These are phyloP conservation scores for Junonia oenone DNA, from an alignment of 2,888 invertebrate genomes.

Conservation along the genomic window DNA sequence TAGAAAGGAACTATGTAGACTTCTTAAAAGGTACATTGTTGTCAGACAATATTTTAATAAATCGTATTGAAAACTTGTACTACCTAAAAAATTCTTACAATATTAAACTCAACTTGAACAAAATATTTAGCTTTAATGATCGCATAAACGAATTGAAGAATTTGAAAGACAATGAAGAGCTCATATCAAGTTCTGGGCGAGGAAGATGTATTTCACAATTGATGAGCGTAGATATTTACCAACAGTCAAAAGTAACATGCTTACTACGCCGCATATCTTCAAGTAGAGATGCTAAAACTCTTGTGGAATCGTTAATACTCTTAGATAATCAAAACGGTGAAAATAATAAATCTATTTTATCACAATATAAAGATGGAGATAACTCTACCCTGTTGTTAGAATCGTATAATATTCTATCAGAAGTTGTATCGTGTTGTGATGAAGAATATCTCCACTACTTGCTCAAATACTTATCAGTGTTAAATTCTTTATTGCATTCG, in stretches of 20 bases:
- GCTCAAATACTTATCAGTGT: conserved; percentile 45
- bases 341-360: conserved; percentile 38
- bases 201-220: conserved; percentile 49
- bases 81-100: conserved; percentile 62
- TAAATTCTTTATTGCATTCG: conserved; percentile 56
- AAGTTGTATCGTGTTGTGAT: conserved; percentile 49
- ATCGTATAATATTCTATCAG: conserved; percentile 50
- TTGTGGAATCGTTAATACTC: conserved; percentile 52
- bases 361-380: conserved; percentile 50
- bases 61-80: conserved; percentile 56
- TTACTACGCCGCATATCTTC: conserved; percentile 55
- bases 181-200: conserved; percentile 43
- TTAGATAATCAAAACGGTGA: conserved; percentile 31
- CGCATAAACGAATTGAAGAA: conserved; percentile 39
- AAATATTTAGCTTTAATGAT: conserved; percentile 49
- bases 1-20: conserved; percentile 68
- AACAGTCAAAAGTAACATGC: conserved; percentile 41
- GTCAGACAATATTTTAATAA: conserved; percentile 46
- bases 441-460: conserved; percentile 61
- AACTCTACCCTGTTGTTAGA: conserved; percentile 51
- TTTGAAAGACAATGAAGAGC: conserved; percentile 40
- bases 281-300: conserved; percentile 47
- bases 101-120: conserved; percentile 48
- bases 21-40: conserved; percentile 62
- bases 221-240: conserved; percentile 41